phyloP scores from a whole-genome alignment of 1,140 invertebrate genomes.

The Laupala kohalensis region DNA sequence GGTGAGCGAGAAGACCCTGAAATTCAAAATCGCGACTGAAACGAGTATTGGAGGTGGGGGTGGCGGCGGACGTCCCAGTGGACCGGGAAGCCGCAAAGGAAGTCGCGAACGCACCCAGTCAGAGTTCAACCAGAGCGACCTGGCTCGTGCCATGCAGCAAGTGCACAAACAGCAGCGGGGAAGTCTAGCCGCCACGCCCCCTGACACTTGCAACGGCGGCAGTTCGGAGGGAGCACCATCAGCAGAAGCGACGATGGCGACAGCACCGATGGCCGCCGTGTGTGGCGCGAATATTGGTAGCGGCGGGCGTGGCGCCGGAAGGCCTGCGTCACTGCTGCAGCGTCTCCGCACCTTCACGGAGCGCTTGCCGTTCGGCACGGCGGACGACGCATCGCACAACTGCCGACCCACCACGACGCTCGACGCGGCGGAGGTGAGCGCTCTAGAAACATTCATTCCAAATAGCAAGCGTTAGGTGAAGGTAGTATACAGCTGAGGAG shows the following conservation, averaged over 20 bases:
- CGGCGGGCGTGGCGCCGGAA: neutral
- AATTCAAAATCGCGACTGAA: constrained; percentile 22
- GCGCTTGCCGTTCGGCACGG: neutral
- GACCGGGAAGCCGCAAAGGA: constrained; percentile 11
- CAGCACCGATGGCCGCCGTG: no score
- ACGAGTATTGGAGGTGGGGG: neutral
- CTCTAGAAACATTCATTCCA: no score
- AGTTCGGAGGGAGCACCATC: neutral
- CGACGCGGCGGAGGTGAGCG: neutral
- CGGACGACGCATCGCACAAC: neutral
- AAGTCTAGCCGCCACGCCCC: neutral
- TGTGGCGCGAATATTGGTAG: neutral
- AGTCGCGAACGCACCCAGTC: constrained; percentile 4
- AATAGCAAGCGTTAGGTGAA: no score
- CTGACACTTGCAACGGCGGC: neutral
- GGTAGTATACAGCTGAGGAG: no score
- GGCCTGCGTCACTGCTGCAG: neutral
- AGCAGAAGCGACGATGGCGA: neutral
- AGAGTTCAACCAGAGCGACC: neutral
- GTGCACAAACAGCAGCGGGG: neutral
- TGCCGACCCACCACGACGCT: neutral
- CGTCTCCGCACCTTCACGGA: neutral
- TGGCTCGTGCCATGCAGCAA: neutral
- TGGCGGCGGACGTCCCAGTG: constrained; percentile 1
- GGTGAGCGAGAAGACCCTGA: constrained; percentile 58